Base-by-base conservation (phyloP, 2,797 vertebrate species). In the Sebastes ruberrimus region DNA sequence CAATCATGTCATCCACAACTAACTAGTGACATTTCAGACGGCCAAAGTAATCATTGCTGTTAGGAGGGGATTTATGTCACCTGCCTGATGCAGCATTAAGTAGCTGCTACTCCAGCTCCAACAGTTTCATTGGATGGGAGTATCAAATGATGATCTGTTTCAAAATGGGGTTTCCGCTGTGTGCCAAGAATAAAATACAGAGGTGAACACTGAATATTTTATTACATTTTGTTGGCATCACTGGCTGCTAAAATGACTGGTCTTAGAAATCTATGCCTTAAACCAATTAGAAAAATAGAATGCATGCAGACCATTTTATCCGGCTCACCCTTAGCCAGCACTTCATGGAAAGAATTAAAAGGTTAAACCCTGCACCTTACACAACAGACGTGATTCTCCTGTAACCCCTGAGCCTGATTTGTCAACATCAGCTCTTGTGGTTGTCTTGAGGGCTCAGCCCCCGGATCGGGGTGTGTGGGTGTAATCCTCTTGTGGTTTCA, bases 401-500 rank as follows among this genome's bases (percentile, higher is more conserved):
- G 60, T 53, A 74, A 66, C 63, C 60, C 59, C 66, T 4, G 20
- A 75, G 60, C 67, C 49, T 22, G 28, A 78, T 86, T 56, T 77
- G 73, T 82, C 76, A 76, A 72, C 60, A 64, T 27, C 68, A n/a
- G 66, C 64, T 71, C 60, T 27, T 30, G 60, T 63, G 66, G 65
- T 74, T 6, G 22, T 62, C 78, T 79, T 32, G 57, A 79, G 67
- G 65, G 61, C 76, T 84, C 56, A 69, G 65, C 49, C 72, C 60
- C 60, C n/a, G 13, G 22, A 16, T 9, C 35, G 70, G 35, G 74
- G 22, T 8, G 69, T 59, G 53, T 57, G 46, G 85, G 3, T 76
- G 62, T 90, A 88, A 88, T 87, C 86, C 83, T 78, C 75, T 32
- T 72, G 74, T 74, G 81, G 65, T 74, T 61, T 81, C 75, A 72